Base-by-base conservation (phyloP, 2,113 vertebrate genomes). In the Menura novaehollandiae region DNA sequence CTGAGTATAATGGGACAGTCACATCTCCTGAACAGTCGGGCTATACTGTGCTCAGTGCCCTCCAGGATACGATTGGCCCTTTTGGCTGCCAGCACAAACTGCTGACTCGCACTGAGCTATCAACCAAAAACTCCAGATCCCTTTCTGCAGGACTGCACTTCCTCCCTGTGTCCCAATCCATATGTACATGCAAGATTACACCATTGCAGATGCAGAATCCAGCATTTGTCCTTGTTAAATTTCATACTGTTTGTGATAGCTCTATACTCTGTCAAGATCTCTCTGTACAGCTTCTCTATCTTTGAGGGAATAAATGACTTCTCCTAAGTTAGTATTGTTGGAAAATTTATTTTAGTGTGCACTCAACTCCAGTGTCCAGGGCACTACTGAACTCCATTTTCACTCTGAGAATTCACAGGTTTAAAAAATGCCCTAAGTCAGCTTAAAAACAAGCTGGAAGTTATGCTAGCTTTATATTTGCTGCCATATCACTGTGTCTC, bases 141-240 rank as follows among this genome's bases (percentile, higher is more conserved):
- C 6, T 60, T 55, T 49, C 52, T 37, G 18, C 51, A 62, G 33
- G 11, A 27, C 51, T 75, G 10, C 2, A 13, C 12, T 44, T 15
- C 27, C 74, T 39, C 6, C 6, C 7, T n/a, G 28, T 39, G 19
- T 68, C 27, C 11, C 13, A 16, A 11, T 19, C n/a, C 26, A 6
- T 24, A 6, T 1, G 6, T 16, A n/a, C 52, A 49, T 20, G 28
- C 26, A 68, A 32, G 24, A 28, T 27, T n/a, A 15, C 11, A 26
- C 1, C 0, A 0, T 1, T 58, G 19, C n/a, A 80, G 26, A 24
- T 43, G 7, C 15, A 68, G 53, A 37, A 59, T 41, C 18, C 62
- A 71, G 4, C 6, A 39, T 37, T 44, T 63, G 3, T n/a, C 44
- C 39, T 68, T 51, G 26, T 22, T 59, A 43, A 22, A 46, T 60